Base-by-base conservation (phyloP, 1,140 invertebrate species). In the Planococcus citri region DNA sequence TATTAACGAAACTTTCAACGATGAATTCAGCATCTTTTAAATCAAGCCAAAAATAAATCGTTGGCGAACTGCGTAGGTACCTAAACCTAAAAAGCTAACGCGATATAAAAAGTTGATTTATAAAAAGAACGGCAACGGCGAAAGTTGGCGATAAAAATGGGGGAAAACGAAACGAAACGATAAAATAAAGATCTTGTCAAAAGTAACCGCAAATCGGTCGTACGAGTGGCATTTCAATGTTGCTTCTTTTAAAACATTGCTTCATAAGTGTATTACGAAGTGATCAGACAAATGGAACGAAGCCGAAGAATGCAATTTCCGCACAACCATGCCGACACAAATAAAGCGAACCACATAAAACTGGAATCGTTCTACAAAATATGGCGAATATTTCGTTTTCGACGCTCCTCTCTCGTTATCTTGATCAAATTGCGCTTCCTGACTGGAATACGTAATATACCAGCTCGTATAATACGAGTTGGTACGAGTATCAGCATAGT, bases 401-500 rank as follows among this genome's bases (percentile, higher is more conserved):
- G 60, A 64, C 60, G 60, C 60, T 64, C 60, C 60, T 21, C 25
- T 64, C 60, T 64, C 17, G 60, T 64, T 64, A 64, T 64, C 60
- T 64, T 64, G 60, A 64, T 64, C 60, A 64, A 64, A 64, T 64
- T 64, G 60, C 60, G 60, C 60, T 64, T 64, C 60, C 60, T 64
- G 60, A 64, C 60, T 64, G 10, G 60, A 64, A 64, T 64, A 64
- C 25, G 20, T 24, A 64, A 27, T 64, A 20, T 22, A 60, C 6
- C n/a, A n/a, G n/a, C n/a, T n/a, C n/a, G n/a, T n/a, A n/a, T n/a
- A n/a, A n/a, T n/a, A n/a, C n/a, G n/a, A n/a, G 29, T 3, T 33
- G 29, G 12, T 33, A 12, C 29, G n/a, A n/a, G n/a, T n/a, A n/a
- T n/a, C n/a, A n/a, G n/a, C n/a, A n/a, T n/a, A n/a, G n/a, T n/a